Evolutionary conservation across 2,888 invertebrate genomes (phyloP).

Genomic region (Drosophila barbarae): DNA sequence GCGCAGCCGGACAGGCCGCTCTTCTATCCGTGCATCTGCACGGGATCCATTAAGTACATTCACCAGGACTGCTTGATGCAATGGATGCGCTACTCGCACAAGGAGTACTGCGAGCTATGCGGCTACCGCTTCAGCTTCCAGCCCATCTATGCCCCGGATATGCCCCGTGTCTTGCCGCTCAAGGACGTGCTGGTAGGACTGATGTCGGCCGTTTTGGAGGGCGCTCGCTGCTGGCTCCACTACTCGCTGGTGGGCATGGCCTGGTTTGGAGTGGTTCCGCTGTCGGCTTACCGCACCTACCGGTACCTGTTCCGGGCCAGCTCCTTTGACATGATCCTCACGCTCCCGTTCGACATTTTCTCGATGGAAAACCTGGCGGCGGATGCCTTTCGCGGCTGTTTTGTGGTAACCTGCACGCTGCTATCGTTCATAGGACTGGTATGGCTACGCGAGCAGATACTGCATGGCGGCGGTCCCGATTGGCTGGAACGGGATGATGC

Average conservation of each 20-base stretch:
- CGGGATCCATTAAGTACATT: slow-evolving; percentile 99
- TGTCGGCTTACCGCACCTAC: slow-evolving; percentile 97
- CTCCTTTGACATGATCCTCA: slow-evolving; percentile 88
- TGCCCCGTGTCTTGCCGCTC: slow-evolving; percentile 98
- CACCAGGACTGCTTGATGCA: slow-evolving; percentile 99
- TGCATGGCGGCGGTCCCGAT: slow-evolving; percentile 98
- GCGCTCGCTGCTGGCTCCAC: slow-evolving; percentile 97
- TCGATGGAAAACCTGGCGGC: slow-evolving; percentile 95
- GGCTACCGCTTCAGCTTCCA: slow-evolving; percentile 98
- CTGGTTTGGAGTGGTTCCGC: slow-evolving; percentile 97
- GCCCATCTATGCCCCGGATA: slow-evolving; percentile 99
- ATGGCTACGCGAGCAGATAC: slow-evolving; percentile 98
- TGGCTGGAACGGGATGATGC: slow-evolving; percentile 90
- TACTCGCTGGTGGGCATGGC: slow-evolving; percentile 98
- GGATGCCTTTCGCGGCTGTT: slow-evolving; percentile 97
- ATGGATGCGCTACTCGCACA: slow-evolving; percentile 99
- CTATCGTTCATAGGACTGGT: slow-evolving; percentile 98
- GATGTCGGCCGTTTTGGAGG: slow-evolving; percentile 92
- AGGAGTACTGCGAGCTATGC: slow-evolving; percentile 99
- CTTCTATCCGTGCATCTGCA: slow-evolving; percentile 99
- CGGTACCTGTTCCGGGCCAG: slow-evolving; percentile 95
- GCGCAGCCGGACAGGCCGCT: slow-evolving; percentile 94
- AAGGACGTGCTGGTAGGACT: slow-evolving; percentile 95
- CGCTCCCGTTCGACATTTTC: slow-evolving; percentile 93
- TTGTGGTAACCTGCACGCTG: slow-evolving; percentile 97